Evolutionary conservation across 2,113 vertebrate genomes (phyloP), one percentile per base, ranked within the genome.

Genomic region (Hemibagrus wyckioides): DNA sequence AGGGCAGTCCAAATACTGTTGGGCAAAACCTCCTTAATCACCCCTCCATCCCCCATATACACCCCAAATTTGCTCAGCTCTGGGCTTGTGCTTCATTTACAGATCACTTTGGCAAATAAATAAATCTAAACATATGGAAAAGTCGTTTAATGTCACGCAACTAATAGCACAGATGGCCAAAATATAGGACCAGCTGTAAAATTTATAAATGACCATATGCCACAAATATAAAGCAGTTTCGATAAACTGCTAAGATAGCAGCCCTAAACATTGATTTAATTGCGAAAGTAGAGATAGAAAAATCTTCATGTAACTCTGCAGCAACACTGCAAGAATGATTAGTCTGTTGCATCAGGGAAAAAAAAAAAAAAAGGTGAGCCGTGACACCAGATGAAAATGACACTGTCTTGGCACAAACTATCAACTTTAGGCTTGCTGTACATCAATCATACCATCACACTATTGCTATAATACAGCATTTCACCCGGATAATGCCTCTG

Each of bases 271-370:
- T 19, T 82, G 80, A 44, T 63, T 63, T 63, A 82, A 81, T 59
- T 59, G 54, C 50, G 19, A 23, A 80, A 25, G 54, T 13, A 36
- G 57, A 63, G 52, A 39, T 36, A 36, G 17, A 80, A 57, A 80
- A 80, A 80, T 36, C 3, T 9, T n/a, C 57, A 17, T 63, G 44
- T n/a, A 63, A 82, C 80, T 44, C 56, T 28, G 33, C 36, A 41
- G 80, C 56, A 61, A 61, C 30, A 80, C 80, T 82, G 80, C 57
- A 82, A 82, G 57, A 82, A 63, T 63, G 36, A 82, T 82, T 61
- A 44, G 23, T 44, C 4, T 3, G 80, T 82, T 82, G 80, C 80
- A 9, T 82, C 80, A 80, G 77, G 10, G 52, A 13, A 33, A 19
- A 77, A 77, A 41, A 33, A 80, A 54, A 79, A 56, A 8, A 2